Evolutionary conservation across 1,140 invertebrate genomes (phyloP), one percentile per base, ranked within the genome.

Genomic region (Tribolium castaneum): DNA sequence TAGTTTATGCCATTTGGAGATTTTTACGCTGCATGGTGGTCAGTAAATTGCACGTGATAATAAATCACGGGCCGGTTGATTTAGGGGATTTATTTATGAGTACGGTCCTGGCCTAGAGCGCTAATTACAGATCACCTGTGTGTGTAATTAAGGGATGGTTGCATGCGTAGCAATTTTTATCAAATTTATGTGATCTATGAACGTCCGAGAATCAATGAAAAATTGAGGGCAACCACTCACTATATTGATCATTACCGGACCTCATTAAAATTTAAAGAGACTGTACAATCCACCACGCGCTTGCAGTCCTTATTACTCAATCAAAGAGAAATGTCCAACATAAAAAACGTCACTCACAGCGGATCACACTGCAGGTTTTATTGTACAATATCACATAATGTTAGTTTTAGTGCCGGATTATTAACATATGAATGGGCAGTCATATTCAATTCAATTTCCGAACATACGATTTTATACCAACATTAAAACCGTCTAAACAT

Each of bases 391-490:
- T 62, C 56, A 62, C 56, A 62, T 62, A 35, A 66, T 66, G 14
- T 66, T 35, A 66, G 59, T 66, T 66, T 66, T 66, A 34, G 59
- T 66, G 30, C 34, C 30, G 30, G 39, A 35, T 66, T 22, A 59
- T 59, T 66, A 35, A 34, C 59, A 66, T 66, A 66, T 66, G 30
- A 66, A 66, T 66, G 59, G 59, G 59, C 25, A 66, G 59, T 34
- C 59, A 66, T 66, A 62, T 62, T 25, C 56, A 62, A 62, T 62
- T 62, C 56, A 62, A 59, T 62, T 62, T 62, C 22, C 56, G 56
- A 62, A 62, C 19, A 30, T 62, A 30, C 56, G 22, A 62, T 62
- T 10, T 10, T 62, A 62, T 62, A 30, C 56, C n/a, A 30, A 62
- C 56, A 62, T 62, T 30, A 62, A 62, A 62, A 62, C 25, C 56